Evolutionary conservation across 2,888 invertebrate genomes (phyloP).

Genomic region (Prosapia bicincta): DNA sequence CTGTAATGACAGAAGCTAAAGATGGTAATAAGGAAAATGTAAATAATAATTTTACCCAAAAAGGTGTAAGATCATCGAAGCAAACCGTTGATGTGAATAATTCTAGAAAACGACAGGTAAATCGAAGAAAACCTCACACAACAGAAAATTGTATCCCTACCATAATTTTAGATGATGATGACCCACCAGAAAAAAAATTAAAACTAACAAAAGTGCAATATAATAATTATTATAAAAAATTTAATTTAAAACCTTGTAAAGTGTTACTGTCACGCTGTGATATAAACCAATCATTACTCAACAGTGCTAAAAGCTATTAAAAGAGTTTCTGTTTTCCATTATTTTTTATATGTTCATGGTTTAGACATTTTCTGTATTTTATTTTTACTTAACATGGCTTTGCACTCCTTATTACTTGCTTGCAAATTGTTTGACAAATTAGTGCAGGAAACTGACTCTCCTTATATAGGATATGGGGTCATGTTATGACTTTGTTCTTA

Average conservation of each 20-base stretch:
- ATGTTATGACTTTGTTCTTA: no score
- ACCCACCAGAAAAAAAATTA: not conserved
- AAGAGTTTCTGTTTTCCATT: no score
- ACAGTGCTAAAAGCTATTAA: no score
- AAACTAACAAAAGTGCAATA: not conserved
- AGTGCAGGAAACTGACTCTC: no score
- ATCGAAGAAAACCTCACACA: not conserved
- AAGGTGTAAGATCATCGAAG: not conserved
- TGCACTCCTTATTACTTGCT: no score
- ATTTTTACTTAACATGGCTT: no score
- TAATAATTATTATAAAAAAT: not conserved
- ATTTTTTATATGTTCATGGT: no score
- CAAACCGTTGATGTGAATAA: not conserved
- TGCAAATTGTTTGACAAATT: no score
- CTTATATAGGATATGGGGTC: no score
- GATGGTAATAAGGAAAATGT: not conserved
- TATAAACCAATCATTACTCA: no score
- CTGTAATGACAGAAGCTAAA: not conserved
- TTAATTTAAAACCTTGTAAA: not conserved
- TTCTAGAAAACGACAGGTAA: not conserved
- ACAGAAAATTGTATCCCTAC: not conserved
- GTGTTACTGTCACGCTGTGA: not conserved
- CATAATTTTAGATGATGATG: not conserved
- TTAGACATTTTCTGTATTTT: no score
- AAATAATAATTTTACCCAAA: not conserved